Conservation (phyloP, 2,888 invertebrate species). For the Ryuthela nishihirai region DNA sequence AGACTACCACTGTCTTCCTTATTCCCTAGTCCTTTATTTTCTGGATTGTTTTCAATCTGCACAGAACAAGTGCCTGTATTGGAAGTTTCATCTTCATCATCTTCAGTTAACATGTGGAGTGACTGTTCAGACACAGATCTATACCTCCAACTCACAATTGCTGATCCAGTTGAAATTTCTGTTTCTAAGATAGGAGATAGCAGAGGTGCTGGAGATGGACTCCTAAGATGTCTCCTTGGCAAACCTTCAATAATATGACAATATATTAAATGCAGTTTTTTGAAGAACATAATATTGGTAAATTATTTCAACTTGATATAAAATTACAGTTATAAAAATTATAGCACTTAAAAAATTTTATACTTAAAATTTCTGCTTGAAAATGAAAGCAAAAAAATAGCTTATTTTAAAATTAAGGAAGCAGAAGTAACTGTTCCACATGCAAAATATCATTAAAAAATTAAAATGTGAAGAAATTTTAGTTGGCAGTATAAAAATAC, state of each 20-base stretch:
- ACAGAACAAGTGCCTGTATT: conserved; percentile 6
- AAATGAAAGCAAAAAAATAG: too few relatives aligned
- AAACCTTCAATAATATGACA: conserved; percentile 1
- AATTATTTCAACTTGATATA: too few relatives aligned
- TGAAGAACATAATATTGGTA: too few relatives aligned
- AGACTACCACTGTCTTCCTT: conserved; percentile 33
- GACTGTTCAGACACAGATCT: conserved; percentile 35
- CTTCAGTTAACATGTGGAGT: conserved; percentile 26
- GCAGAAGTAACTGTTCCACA: too few relatives aligned
- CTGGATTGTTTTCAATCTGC: conserved; percentile 14
- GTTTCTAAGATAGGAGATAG: conserved; percentile 31
- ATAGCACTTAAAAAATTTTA: too few relatives aligned
- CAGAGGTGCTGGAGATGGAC: conserved; percentile 30
- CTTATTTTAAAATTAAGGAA: too few relatives aligned
- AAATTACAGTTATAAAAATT: too few relatives aligned
- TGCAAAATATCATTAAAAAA: too few relatives aligned
- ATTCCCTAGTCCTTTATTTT: conserved; percentile 6
- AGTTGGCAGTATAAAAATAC: too few relatives aligned
- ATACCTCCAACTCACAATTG: conserved; percentile 35
- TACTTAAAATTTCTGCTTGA: too few relatives aligned
- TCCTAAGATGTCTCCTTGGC: conserved; percentile 17
- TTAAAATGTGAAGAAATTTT: too few relatives aligned
- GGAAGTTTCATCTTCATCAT: conserved; percentile 12
- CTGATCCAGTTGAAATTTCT: conserved; percentile 33
- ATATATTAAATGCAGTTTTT: not conserved